Evolutionary conservation across 2,888 invertebrate genomes (phyloP).

Genomic region (Cordylochernes scorpioides): DNA sequence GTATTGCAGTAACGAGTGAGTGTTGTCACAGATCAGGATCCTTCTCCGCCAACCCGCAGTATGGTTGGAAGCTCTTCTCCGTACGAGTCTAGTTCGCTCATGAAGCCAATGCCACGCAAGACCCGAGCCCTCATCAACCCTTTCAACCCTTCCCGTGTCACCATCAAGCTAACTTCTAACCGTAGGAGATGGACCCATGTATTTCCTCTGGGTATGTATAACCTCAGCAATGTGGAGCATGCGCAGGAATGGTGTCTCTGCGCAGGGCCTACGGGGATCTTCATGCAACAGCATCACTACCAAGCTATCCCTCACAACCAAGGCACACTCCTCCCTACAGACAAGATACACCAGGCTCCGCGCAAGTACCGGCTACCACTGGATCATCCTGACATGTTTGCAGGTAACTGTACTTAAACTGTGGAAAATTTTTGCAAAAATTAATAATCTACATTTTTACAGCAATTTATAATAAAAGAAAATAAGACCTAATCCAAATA

Average conservation of each 20-base stretch:
- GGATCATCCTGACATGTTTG: no score
- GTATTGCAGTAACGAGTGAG: no score
- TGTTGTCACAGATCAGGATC: constrained; percentile 8
- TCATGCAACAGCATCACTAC: constrained; percentile 58
- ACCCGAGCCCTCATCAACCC: constrained; percentile 56
- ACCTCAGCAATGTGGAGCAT: constrained; percentile 30
- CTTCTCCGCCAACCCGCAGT: constrained; percentile 5
- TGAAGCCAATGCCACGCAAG: constrained; percentile 6
- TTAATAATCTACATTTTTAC: no score
- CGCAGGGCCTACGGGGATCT: constrained; percentile 33
- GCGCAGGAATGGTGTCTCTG: not conserved
- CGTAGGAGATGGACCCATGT: constrained; percentile 92
- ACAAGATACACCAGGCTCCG: no score
- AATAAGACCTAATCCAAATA: no score
- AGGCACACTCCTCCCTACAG: no score
- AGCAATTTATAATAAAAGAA: no score
- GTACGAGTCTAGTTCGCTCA: constrained; percentile 7
- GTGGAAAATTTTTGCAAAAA: no score
- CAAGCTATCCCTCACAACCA: constrained; percentile 15
- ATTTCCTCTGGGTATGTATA: constrained; percentile 63
- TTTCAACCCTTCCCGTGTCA: constrained; percentile 88
- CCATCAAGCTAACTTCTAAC: constrained; percentile 80
- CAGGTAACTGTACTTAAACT: no score
- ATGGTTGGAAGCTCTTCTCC: constrained; percentile 15
- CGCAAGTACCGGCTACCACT: no score